Percentiles rank a stretch among this genome's conserved stretches.
These are phyloP conservation scores for Tupaia tana DNA, from an alignment of 2,113 vertebrate species.

Conservation along the genomic window DNA sequence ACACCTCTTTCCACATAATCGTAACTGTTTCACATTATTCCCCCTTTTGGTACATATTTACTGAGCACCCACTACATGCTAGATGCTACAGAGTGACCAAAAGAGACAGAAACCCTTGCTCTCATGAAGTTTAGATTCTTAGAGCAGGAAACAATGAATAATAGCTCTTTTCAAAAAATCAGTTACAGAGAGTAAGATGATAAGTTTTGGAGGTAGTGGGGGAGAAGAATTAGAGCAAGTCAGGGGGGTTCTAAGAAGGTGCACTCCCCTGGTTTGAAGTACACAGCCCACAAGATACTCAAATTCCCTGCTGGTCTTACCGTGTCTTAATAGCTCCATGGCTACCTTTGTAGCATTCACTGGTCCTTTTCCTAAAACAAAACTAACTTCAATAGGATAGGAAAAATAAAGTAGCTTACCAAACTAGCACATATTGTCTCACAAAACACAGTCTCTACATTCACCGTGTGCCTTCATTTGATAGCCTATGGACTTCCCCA, in stretches of 20 bases:
- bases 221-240: not conserved
- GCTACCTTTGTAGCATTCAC: not conserved
- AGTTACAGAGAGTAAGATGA: not conserved
- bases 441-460: fast-evolving
- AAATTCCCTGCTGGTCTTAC: not conserved
- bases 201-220: not conserved
- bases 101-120: not conserved
- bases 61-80: not conserved
- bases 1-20: not conserved
- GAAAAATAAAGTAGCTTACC: not conserved
- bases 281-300: not conserved
- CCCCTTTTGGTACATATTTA: not conserved
- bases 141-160: not conserved
- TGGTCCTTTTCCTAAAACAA: not conserved
- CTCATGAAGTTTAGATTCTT: not conserved
- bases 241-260: not conserved
- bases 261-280: not conserved
- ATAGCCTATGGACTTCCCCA: not conserved
- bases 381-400: not conserved
- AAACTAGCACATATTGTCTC: not conserved
- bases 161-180: not conserved
- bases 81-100: not conserved
- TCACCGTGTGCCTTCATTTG: not conserved
- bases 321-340: not conserved
- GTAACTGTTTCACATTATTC: not conserved